These are phyloP conservation scores for Lates calcarifer DNA, from an alignment of 2,113 vertebrate genomes.

Conservation along the genomic window DNA sequence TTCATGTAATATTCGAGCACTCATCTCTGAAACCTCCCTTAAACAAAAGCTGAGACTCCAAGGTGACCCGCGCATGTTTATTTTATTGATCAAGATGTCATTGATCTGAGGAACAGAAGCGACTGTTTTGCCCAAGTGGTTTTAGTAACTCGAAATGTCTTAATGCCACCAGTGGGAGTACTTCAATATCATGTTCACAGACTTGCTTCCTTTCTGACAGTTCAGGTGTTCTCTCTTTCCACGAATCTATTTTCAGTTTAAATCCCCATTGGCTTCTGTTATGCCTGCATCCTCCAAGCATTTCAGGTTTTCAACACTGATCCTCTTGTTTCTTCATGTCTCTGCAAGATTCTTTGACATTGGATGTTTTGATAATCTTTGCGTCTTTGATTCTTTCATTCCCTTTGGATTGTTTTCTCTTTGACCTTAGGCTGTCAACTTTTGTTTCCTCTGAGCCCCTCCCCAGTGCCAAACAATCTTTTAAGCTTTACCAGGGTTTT, in stretches of 20 bases:
- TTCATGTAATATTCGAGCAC: background rate
- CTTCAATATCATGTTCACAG: constrained; percentile 31
- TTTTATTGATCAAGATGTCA: constrained; percentile 5
- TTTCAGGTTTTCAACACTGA: constrained; percentile 21
- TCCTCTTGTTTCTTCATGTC: constrained; percentile 13
- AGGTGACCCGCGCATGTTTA: constrained; percentile 11
- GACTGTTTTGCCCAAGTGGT: background rate
- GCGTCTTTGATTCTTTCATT: constrained; percentile 6
- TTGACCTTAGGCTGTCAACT: constrained; percentile 24
- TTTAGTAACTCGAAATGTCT: constrained; percentile 20
- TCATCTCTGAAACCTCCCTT: background rate
- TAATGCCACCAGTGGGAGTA: background rate
- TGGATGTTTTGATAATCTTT: constrained; percentile 34
- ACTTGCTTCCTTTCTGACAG: constrained; percentile 15
- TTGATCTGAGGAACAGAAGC: background rate
- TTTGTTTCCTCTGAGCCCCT: background rate
- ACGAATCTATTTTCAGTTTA: constrained; percentile 14
- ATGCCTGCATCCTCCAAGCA: constrained; percentile 17
- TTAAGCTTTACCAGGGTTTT: constrained; percentile 4
- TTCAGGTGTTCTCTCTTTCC: constrained; percentile 27
- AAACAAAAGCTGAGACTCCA: constrained; percentile 14
- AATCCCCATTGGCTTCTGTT: constrained; percentile 45
- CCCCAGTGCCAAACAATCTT: background rate
- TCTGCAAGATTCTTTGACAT: constrained; percentile 21
- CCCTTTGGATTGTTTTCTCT: constrained; percentile 35